Evolutionary conservation across 2,113 vertebrate species (phyloP).

Genomic region (Rhinolophus ferrumequinum): DNA sequence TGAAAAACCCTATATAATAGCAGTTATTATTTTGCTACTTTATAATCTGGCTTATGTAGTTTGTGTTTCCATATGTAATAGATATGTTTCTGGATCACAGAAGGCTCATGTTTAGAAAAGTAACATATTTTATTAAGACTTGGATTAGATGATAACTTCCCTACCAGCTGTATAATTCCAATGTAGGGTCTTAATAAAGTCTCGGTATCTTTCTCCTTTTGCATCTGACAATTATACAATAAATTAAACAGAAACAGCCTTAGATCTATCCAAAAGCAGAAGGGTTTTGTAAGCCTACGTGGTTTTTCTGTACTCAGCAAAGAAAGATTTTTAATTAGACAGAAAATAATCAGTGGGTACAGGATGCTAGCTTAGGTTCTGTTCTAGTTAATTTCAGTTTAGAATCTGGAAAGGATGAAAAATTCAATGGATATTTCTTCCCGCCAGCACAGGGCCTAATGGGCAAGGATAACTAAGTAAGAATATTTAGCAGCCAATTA

Average conservation of each 20-base stretch:
- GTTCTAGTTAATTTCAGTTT: background rate
- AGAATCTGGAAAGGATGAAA: background rate
- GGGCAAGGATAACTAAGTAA: background rate
- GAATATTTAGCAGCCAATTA: background rate
- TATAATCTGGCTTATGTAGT: background rate
- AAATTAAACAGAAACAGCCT: background rate
- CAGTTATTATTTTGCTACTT: conserved; percentile 25
- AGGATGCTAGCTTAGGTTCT: background rate
- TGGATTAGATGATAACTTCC: background rate
- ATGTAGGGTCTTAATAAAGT: background rate
- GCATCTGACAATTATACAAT: background rate
- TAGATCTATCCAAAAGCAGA: background rate
- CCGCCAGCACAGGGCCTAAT: background rate
- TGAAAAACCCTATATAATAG: background rate
- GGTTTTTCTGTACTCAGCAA: background rate
- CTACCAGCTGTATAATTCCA: background rate
- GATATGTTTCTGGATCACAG: background rate
- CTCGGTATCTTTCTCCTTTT: background rate
- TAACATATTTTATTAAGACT: background rate
- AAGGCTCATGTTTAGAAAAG: background rate
- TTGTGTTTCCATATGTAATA: background rate
- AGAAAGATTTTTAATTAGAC: background rate
- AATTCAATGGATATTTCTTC: background rate
- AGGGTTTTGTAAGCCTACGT: background rate
- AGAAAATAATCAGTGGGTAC: background rate